Conservation (phyloP, 2,113 vertebrate genomes). For the Alexandromys fortis region DNA sequence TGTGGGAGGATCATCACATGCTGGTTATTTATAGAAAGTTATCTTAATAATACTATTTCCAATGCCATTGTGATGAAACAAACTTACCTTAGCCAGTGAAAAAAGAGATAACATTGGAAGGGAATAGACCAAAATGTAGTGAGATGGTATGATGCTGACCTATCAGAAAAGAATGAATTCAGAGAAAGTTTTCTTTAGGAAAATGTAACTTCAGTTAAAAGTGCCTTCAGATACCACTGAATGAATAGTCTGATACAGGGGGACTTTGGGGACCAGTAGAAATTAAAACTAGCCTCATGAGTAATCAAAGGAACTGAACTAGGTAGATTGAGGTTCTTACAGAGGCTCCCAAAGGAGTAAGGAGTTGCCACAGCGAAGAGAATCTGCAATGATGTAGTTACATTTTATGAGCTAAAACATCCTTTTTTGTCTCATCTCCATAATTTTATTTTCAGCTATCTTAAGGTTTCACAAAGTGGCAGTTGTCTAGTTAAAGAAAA, state of each 20-base stretch:
- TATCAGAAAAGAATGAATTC: neutral
- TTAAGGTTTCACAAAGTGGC: neutral
- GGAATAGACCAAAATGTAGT: neutral
- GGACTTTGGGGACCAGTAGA: neutral
- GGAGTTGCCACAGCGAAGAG: neutral
- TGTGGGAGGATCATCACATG: neutral
- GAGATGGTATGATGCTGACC: neutral
- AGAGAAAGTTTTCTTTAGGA: neutral
- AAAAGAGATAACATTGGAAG: neutral
- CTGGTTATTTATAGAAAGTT: neutral
- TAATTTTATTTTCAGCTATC: neutral
- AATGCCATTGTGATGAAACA: neutral
- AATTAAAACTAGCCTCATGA: neutral
- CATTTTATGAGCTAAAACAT: neutral
- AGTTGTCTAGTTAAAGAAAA: neutral
- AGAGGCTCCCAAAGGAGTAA: neutral
- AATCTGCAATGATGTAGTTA: neutral
- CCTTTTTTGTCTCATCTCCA: neutral
- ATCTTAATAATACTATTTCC: neutral
- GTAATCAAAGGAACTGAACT: neutral
- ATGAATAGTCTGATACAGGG: neutral
- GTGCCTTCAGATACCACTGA: neutral
- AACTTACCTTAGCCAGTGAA: neutral
- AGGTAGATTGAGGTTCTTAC: neutral
- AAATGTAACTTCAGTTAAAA: neutral